Percentiles rank a stretch among this genome's conserved stretches.
These are phyloP conservation scores for Lasioglossum leucozonium DNA, from an alignment of 2,888 invertebrate genomes.

Conservation along the genomic window DNA sequence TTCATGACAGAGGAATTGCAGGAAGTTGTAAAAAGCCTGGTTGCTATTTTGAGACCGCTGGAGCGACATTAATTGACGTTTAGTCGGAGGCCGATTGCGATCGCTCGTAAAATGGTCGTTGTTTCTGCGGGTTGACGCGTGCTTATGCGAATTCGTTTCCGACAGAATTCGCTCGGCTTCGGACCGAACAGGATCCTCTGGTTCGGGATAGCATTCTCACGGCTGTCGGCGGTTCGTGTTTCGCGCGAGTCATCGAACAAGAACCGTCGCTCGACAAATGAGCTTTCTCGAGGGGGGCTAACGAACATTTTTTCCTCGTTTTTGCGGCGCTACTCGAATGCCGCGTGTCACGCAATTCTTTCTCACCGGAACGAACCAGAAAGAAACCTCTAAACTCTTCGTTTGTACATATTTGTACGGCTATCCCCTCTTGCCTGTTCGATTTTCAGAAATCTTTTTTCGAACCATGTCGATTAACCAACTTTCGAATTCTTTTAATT, in stretches of 20 bases:
- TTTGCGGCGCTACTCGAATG: constrained; percentile 12
- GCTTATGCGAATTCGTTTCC: not conserved
- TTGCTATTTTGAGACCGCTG: not conserved
- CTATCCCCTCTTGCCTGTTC: not conserved
- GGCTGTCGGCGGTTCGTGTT: constrained; percentile 20
- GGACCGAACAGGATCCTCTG: constrained; percentile 5
- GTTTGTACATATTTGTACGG: constrained; percentile 27
- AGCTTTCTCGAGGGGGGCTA: constrained; percentile 14
- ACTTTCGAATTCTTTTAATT: not conserved
- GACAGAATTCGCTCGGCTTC: not conserved
- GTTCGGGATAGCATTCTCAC: constrained; percentile 3
- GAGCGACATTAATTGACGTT: not conserved
- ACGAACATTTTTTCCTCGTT: constrained; percentile 6
- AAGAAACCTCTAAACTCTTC: constrained; percentile 21
- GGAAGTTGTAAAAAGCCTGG: not conserved
- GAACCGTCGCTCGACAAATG: constrained; percentile 18
- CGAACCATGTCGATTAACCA: not conserved
- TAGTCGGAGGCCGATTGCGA: not conserved
- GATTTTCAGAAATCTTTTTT: not conserved
- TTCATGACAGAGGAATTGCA: not conserved
- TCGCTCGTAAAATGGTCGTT: constrained; percentile 1
- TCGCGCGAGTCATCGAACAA: constrained; percentile 17
- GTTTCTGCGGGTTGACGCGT: not conserved
- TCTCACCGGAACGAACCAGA: not conserved
- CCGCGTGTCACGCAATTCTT: constrained; percentile 15